These are phyloP conservation scores for Medauroidea extradentata DNA, from an alignment of 1,140 invertebrate species.

Conservation along the genomic window DNA sequence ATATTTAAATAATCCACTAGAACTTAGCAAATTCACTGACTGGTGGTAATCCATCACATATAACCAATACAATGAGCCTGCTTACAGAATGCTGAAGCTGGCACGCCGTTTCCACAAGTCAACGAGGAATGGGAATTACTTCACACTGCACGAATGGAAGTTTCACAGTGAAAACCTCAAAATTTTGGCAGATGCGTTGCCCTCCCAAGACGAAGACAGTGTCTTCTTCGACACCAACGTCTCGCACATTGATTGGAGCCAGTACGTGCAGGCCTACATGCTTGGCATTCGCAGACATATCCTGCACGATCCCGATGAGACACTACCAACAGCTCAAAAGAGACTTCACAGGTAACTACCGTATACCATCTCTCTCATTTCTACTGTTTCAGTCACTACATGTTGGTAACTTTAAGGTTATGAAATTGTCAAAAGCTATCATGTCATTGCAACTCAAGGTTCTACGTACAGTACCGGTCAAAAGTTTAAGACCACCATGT, in stretches of 20 bases:
- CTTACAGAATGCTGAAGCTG: slow-evolving; percentile 76
- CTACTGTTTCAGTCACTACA: no score
- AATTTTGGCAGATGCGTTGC: slow-evolving; percentile 43
- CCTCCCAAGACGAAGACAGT: slow-evolving; percentile 58
- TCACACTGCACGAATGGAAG: slow-evolving; percentile 81
- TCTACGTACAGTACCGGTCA: no score
- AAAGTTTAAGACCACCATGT: no score
- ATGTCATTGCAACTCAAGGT: no score
- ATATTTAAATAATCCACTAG: no score
- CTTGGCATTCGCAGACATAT: slow-evolving; percentile 73
- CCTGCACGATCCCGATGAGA: slow-evolving; percentile 68
- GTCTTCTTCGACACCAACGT: slow-evolving; percentile 57
- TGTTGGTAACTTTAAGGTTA: no score
- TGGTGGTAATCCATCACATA: no score
- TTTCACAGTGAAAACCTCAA: slow-evolving; percentile 74
- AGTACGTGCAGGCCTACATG: slow-evolving; percentile 67
- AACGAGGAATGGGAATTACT: slow-evolving; percentile 75
- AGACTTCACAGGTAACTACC: no score
- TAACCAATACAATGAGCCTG: no score
- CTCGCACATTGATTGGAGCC: slow-evolving; percentile 56
- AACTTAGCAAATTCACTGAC: no score
- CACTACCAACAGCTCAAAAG: slow-evolving; percentile 50
- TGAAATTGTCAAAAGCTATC: no score
- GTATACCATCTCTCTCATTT: no score
- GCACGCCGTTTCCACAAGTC: slow-evolving; percentile 74